Evolutionary conservation across 2,888 invertebrate genomes (phyloP).

Genomic region (Apodemia mormo): DNA sequence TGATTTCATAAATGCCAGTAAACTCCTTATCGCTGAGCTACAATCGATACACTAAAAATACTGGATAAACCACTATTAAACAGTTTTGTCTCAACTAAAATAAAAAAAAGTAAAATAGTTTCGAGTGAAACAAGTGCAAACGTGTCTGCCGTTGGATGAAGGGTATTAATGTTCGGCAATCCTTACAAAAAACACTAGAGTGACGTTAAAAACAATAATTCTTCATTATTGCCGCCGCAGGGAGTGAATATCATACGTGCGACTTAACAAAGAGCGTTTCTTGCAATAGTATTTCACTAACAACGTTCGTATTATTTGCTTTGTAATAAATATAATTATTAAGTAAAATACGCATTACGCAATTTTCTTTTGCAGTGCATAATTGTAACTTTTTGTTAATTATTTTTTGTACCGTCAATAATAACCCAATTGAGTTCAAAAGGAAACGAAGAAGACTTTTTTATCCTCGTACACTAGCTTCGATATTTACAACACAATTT

Average conservation of each 20-base stretch:
- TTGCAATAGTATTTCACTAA: not conserved
- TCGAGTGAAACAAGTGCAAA: constrained; percentile 55
- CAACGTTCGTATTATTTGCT: not conserved
- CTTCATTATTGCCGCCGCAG: constrained; percentile 64
- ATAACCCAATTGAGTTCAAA: too few relatives aligned
- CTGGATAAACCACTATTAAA: not conserved
- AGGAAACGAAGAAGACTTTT: too few relatives aligned
- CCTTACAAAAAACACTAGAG: constrained; percentile 72
- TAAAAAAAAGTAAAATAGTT: constrained; percentile 20
- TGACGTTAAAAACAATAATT: constrained; percentile 78
- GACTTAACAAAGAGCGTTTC: constrained; percentile 42
- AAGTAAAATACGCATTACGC: too few relatives aligned
- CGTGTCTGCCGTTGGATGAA: constrained; percentile 67
- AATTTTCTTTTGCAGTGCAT: too few relatives aligned
- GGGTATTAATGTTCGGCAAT: constrained; percentile 73
- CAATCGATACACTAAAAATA: too few relatives aligned
- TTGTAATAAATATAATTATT: too few relatives aligned
- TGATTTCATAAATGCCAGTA: too few relatives aligned
- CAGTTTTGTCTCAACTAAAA: constrained; percentile 20
- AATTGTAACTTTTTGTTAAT: too few relatives aligned
- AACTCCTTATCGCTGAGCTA: too few relatives aligned
- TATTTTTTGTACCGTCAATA: too few relatives aligned
- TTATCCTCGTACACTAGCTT: too few relatives aligned
- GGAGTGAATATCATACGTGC: constrained; percentile 47
- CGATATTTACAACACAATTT: too few relatives aligned